Conservation (phyloP, 2,113 vertebrate genomes). For the Periophthalmodon schlosseri region DNA sequence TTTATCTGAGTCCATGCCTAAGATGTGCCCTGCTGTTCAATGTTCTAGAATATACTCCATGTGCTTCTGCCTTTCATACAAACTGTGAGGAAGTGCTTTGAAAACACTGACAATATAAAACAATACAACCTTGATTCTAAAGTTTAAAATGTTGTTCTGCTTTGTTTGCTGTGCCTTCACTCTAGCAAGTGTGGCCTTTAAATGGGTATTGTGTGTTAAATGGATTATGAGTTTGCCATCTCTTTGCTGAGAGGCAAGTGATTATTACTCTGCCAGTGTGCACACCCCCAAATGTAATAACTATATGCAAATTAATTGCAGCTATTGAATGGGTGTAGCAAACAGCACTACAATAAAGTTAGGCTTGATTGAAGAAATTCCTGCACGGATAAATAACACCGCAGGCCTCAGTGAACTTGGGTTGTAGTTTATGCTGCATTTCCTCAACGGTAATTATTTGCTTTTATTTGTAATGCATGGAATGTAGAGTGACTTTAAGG, state of each 20-base stretch:
- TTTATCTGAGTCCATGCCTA: constrained; percentile 37
- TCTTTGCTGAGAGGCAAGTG: background rate
- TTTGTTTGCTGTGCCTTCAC: background rate
- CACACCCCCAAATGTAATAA: background rate
- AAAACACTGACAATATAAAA: constrained; percentile 66
- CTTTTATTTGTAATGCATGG: constrained; percentile 78
- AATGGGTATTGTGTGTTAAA: background rate
- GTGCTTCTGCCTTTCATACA: constrained; percentile 49
- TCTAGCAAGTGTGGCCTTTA: background rate
- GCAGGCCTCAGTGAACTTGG: constrained; percentile 54
- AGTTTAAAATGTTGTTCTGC: constrained; percentile 38
- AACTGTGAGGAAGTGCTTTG: constrained; percentile 50
- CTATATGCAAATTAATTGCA: background rate
- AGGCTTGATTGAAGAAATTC: background rate
- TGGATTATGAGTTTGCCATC: constrained; percentile 1
- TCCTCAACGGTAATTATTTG: constrained; percentile 4
- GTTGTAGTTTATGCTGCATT: constrained; percentile 58
- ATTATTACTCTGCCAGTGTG: constrained; percentile 2
- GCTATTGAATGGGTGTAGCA: background rate
- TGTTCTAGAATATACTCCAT: constrained; percentile 18
- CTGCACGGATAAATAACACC: background rate
- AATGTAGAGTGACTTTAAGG: constrained; percentile 82
- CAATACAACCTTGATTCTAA: constrained; percentile 26
- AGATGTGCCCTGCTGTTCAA: constrained; percentile 36
- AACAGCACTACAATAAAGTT: background rate